Percentiles rank a stretch among this genome's conserved stretches.
These are phyloP conservation scores for Poecilia gillii DNA, from an alignment of 2,797 vertebrate species.

Conservation along the genomic window DNA sequence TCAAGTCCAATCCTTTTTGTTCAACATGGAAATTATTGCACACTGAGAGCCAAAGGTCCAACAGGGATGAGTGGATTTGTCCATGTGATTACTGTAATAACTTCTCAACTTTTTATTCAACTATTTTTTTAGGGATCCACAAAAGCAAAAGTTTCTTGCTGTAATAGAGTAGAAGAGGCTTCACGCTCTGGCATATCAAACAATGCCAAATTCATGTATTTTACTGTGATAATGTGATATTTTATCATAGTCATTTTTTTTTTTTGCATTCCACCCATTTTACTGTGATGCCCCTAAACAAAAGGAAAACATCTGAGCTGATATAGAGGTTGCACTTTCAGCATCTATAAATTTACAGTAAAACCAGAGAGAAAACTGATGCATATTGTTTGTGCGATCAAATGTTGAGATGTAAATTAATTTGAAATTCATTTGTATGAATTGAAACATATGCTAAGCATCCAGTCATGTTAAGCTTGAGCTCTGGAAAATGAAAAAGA, in stretches of 20 bases:
- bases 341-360: background rate
- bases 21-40: slow-evolving; percentile 56
- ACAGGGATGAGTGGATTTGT: slow-evolving; percentile 34
- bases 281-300: background rate
- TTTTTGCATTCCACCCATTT: background rate
- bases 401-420: background rate
- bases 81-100: slow-evolving; percentile 25
- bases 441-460: background rate
- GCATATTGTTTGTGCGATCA: background rate
- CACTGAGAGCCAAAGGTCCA: slow-evolving; percentile 22
- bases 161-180: background rate
- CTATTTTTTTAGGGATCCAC: background rate
- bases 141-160: background rate
- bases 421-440: background rate
- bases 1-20: slow-evolving; percentile 63
- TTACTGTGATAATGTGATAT: background rate
- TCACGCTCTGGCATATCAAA: too few relatives aligned
- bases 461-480: background rate
- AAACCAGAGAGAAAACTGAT: background rate
- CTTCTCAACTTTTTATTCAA: slow-evolving; percentile 21
- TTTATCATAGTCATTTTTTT: too few relatives aligned
- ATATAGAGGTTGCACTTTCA: background rate
- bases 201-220: background rate
- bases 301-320: background rate
- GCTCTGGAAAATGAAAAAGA: background rate